Percentiles rank a stretch among this genome's conserved stretches.
Evolutionary conservation across 2,888 invertebrate genomes (phyloP).

Genomic region (Blastobasis adustella): DNA sequence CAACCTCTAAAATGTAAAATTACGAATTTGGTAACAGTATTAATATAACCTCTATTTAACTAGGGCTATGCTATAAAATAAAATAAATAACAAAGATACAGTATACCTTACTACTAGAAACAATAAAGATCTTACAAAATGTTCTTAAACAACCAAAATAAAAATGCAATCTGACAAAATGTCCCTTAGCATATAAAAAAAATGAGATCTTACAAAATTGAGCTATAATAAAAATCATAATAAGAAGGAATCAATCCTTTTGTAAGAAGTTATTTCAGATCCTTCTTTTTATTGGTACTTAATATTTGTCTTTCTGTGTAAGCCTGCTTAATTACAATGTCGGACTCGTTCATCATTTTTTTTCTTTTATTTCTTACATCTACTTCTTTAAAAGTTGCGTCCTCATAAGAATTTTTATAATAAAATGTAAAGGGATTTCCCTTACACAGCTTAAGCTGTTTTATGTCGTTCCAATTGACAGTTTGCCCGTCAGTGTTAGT

Average conservation of each 20-base stretch:
- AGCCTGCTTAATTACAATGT: constrained; percentile 3
- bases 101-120: too few species aligned
- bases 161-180: too few species aligned
- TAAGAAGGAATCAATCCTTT: constrained; percentile 9
- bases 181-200: too few species aligned
- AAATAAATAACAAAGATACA: too few species aligned
- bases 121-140: too few species aligned
- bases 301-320: constrained; percentile 8
- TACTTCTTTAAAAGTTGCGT: neutral
- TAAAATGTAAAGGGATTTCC: constrained; percentile 4
- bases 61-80: too few species aligned
- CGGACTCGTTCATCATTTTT: constrained; percentile 4
- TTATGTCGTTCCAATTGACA: constrained; percentile 8
- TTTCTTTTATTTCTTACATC: constrained; percentile 15
- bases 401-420: constrained; percentile 2
- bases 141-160: too few species aligned
- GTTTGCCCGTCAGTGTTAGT: constrained; percentile 1
- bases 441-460: constrained; percentile 5
- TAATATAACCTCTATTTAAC: too few species aligned
- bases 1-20: too few species aligned
- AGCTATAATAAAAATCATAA: constrained; percentile 7
- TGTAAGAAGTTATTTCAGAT: constrained; percentile 9
- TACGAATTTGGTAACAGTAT: too few species aligned
- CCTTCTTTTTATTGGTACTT: constrained; percentile 13
- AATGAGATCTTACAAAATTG: constrained; percentile 2